These are phyloP conservation scores for Dipodomys stephensi DNA, from an alignment of 2,113 vertebrate genomes.

Conservation along the genomic window DNA sequence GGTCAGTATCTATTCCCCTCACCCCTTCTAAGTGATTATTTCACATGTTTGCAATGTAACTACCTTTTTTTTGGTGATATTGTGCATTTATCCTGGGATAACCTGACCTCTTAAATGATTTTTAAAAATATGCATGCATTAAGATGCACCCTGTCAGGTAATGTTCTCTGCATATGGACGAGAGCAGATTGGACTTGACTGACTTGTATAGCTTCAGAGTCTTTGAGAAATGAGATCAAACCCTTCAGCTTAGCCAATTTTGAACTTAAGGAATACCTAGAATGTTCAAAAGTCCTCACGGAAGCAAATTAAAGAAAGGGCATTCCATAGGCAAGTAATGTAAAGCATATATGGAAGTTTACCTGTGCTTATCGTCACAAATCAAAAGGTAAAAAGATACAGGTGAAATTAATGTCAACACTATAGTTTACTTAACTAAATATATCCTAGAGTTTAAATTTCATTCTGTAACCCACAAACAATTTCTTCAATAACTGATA, in stretches of 20 bases:
- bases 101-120: slow-evolving; percentile 4
- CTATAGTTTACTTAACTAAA: neutral
- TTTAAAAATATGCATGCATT: neutral
- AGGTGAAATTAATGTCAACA: neutral
- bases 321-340: neutral
- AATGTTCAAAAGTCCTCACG: neutral
- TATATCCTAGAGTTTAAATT: neutral
- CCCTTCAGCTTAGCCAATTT: neutral
- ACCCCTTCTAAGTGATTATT: neutral
- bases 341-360: neutral
- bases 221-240: slow-evolving; percentile 4
- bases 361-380: neutral
- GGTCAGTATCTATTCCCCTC: neutral
- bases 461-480: no score
- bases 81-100: neutral
- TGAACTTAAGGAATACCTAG: neutral
- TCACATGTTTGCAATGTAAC: neutral
- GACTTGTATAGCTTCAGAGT: slow-evolving; percentile 13
- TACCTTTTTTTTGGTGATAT: slow-evolving; percentile 7
- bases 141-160: neutral
- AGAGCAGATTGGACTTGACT: slow-evolving; percentile 22
- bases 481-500: no score
- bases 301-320: neutral
- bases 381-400: slow-evolving; percentile 24
- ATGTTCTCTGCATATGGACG: neutral